Evolutionary conservation across 2,797 vertebrate species (phyloP), one percentile per base, ranked within the genome.

Genomic region (Coregonus sp.): DNA sequence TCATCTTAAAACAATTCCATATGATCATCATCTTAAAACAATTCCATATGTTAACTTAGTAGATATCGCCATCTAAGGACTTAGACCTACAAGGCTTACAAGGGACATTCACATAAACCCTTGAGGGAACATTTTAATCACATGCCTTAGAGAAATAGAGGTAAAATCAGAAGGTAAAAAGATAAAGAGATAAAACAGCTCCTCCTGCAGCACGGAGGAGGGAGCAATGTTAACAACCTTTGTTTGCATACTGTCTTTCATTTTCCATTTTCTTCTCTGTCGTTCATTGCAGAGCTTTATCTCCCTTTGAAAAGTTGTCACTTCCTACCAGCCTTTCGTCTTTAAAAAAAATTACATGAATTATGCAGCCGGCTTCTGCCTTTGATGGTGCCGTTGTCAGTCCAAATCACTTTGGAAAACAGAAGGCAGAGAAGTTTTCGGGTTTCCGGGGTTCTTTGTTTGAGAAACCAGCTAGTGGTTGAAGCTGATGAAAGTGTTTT

Each of bases 251-350:
- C 76, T 12, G 70, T 74, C 75, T 85, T 77, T 83, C 72, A 83
- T 85, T 86, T 85, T 76, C 78, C 80, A 25, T 52, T 79, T 7
- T 84, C 81, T 47, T 47, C 83, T 81, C 86, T 88, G 33, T 71
- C 86, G 88, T 91, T 89, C 81, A 85, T 90, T 81, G 72, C 66
- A 50, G 65, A 74, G 78, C 83, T 91, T 91, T 87, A 91, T 93
- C 91, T 90, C 67, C 67, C 14, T 67, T 86, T 93, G 92, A 92
- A 92, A 90, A 93, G 87, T 90, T 93, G 89, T 92, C 91, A 91
- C 84, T 89, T 88, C 79, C 76, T 75, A 20, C 61, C 77, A 82
- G 88, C 86, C 90, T 92, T 93, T 93, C 90, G 93, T 90, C 89
- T 83, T 89, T 92, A 87, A 89, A 92, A 71, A 81, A 90, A 47